Conservation (phyloP, 2,888 invertebrate species). For the Blastobasis adustella region DNA sequence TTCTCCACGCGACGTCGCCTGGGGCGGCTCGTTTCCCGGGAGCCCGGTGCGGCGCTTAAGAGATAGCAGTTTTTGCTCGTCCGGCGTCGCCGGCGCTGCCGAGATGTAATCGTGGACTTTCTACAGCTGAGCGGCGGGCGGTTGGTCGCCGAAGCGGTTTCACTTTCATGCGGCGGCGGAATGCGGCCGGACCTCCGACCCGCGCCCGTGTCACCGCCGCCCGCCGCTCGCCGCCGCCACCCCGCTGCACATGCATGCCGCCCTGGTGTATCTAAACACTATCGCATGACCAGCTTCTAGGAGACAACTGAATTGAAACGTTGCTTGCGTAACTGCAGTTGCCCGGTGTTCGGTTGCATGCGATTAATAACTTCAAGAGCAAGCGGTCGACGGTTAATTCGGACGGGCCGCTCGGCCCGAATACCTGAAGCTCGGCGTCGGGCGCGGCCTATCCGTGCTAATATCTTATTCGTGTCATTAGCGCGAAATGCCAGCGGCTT, state of each 20-base stretch:
- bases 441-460: conserved; percentile 58
- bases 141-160: conserved; percentile 55
- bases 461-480: conserved; percentile 74
- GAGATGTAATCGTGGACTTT: conserved; percentile 71
- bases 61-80: conserved; percentile 66
- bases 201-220: conserved; percentile 43
- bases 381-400: conserved; percentile 39
- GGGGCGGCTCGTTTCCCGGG: conserved; percentile 62
- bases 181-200: conserved; percentile 73
- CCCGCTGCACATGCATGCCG: conserved; percentile 13
- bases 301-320: conserved; percentile 31
- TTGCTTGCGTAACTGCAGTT: conserved; percentile 13
- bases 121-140: conserved; percentile 57
- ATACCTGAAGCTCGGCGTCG: conserved; percentile 45
- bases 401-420: conserved; percentile 49
- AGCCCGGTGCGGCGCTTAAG: conserved; percentile 35
- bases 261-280: conserved; percentile 14
- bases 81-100: conserved; percentile 45
- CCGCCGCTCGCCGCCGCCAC: conserved; percentile 22
- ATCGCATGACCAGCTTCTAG: conserved; percentile 33
- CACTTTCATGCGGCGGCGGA: conserved; percentile 69
- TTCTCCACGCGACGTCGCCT: conserved; percentile 46
- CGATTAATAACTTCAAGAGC: conserved; percentile 1
- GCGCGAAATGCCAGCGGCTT: conserved; percentile 71
- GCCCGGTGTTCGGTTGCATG: conserved; percentile 16